Base-by-base conservation (phyloP, 2,113 vertebrate species). In the Megalops atlanticus region DNA sequence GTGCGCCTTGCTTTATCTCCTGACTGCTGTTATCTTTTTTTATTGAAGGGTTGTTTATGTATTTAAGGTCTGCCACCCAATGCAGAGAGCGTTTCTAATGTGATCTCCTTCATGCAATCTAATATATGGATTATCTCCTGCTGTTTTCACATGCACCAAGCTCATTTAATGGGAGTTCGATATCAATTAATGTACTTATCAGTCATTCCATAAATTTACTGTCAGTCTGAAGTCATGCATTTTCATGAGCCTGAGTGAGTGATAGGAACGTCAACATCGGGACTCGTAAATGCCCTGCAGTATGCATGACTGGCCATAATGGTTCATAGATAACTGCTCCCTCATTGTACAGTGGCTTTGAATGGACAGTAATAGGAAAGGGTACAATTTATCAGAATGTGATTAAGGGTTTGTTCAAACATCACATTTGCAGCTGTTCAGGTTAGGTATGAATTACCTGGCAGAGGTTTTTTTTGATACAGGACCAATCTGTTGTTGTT, bases 1-100 rank as follows among this genome's bases (percentile, higher is more conserved):
- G 41, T 40, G 75, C 54, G 82, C 77, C 74, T 82, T 47, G 21
- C 47, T 64, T 77, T 74, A 33, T 18, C n/a, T 75, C n/a, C 24
- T 35, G 35, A 58, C 49, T 58, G 52, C 52, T 36, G 35, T 40
- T 68, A 64, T 24, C 2, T 31, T 41, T 74, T 54, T 70, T 70
- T 77, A 70, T 31, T 43, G 52, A 69, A 49, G 38, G 24, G 4
- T 36, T 43, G 7, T 49, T 43, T 68, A 39, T 80, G 24, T 74
- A 49, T 80, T 80, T 33, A 64, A 80, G 36, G 36, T 76, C 74
- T 75, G 49, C 43, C 39, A 33, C 35, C 49, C 45, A 41, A 74
- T 27, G 35, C n/a, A 81, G 36, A 58, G 49, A 35, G n/a, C 39
- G 27, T 27, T 76, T 47, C 33, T 76, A 58, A 81, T 75, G 31